These are phyloP conservation scores for Scolopax rusticola DNA, from an alignment of 2,797 vertebrate species.

Conservation along the genomic window DNA sequence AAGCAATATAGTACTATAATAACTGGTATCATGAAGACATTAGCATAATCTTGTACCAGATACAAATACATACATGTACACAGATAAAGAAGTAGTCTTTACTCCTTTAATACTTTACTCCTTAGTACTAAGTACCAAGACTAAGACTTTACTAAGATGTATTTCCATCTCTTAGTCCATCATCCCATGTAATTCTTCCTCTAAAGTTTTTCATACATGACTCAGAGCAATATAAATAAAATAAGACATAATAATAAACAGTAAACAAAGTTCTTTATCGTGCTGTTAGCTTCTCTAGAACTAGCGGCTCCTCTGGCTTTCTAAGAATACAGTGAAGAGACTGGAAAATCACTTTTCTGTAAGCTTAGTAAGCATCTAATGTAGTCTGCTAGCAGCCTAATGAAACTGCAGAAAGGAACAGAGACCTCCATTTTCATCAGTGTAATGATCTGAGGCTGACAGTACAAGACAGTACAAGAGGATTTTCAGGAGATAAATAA, in stretches of 20 bases:
- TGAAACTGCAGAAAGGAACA: background rate
- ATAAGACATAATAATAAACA: background rate
- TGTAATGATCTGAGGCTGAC: background rate
- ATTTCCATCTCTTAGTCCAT: background rate
- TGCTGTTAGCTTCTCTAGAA: background rate
- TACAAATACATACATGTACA: background rate
- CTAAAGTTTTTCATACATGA: background rate
- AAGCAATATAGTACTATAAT: background rate
- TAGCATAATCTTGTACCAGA: background rate
- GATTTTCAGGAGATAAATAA: background rate
- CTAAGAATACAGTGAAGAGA: background rate
- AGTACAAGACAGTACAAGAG: background rate
- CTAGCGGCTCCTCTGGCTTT: background rate
- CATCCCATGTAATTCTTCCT: background rate
- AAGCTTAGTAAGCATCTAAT: background rate
- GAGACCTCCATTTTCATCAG: background rate
- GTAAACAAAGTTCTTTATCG: background rate
- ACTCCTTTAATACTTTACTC: too few relatives aligned
- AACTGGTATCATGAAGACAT: background rate
- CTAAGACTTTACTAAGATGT: background rate
- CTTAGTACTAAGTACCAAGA: too few relatives aligned
- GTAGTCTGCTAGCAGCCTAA: background rate
- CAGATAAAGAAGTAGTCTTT: background rate
- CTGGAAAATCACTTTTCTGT: background rate
- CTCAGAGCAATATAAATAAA: background rate